Evolutionary conservation across 2,797 vertebrate genomes (phyloP).

Genomic region (Pseudomugil tenellus): DNA sequence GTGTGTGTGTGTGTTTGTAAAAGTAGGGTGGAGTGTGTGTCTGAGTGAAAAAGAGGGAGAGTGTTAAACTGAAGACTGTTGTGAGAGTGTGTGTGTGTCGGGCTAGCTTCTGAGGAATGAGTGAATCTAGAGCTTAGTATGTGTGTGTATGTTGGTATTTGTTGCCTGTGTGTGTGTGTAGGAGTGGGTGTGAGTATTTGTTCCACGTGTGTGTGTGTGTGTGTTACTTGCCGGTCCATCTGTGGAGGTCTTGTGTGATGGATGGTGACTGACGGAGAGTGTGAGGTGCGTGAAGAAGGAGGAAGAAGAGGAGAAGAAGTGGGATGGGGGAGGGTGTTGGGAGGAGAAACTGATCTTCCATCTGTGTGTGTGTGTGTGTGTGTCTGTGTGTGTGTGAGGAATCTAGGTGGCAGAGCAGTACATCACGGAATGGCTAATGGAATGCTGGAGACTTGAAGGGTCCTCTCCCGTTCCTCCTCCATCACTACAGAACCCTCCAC

Average conservation of each 20-base stretch:
- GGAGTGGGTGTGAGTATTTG: background rate
- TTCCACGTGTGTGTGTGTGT: conserved; percentile 9
- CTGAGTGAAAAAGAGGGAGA: conserved; percentile 13
- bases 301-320: conserved; percentile 41
- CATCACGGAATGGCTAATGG: conserved; percentile 78
- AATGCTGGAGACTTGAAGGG: conserved; percentile 75
- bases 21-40: conserved; percentile 25
- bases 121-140: conserved; percentile 23
- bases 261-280: conserved; percentile 69
- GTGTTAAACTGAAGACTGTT: conserved; percentile 19
- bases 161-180: conserved; percentile 17
- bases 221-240: conserved; percentile 47
- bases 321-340: conserved; percentile 57
- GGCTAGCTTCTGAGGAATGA: conserved; percentile 16
- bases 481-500: conserved; percentile 40
- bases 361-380: conserved; percentile 34
- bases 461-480: conserved; percentile 56
- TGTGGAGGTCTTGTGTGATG: conserved; percentile 74
- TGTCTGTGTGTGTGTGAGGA: conserved; percentile 31
- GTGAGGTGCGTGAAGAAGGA: conserved; percentile 65
- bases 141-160: conserved; percentile 7
- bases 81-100: background rate
- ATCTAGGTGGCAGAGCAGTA: conserved; percentile 53
- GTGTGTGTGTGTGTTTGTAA: conserved; percentile 13
- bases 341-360: conserved; percentile 40